Evolutionary conservation across 1,140 invertebrate genomes (phyloP).

Genomic region (Drosophila carrolli): DNA sequence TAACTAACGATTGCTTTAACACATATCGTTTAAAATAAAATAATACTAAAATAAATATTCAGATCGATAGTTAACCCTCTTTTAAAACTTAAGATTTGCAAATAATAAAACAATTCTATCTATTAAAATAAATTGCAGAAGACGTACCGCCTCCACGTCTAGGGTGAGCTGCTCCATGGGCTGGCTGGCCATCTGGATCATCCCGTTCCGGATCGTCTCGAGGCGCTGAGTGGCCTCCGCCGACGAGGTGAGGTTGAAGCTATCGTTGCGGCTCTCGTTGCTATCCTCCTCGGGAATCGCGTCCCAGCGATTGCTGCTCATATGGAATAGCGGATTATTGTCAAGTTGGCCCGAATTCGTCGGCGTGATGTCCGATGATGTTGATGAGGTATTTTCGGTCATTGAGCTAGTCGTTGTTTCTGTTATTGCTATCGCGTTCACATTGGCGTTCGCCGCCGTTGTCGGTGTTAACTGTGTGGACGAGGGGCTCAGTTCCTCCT

Average conservation of each 20-base stretch:
- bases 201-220: conserved; percentile 75
- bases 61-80: no score
- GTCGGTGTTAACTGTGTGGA: conserved; percentile 75
- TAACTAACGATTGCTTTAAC: neutral
- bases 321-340: conserved; percentile 61
- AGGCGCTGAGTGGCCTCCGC: conserved; percentile 66
- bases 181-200: conserved; percentile 57
- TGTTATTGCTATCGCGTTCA: conserved; percentile 36
- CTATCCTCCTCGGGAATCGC: conserved; percentile 77
- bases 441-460: conserved; percentile 58
- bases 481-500: conserved; percentile 53
- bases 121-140: neutral
- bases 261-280: conserved; percentile 61
- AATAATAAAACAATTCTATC: no score
- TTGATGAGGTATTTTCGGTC: conserved; percentile 64
- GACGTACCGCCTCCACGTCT: conserved; percentile 89
- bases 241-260: conserved; percentile 74
- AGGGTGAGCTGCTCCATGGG: conserved; percentile 82
- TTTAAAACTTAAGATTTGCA: no score
- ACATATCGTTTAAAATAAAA: no score
- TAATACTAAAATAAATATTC: no score
- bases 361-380: conserved; percentile 53
- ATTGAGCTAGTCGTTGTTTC: conserved; percentile 58
- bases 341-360: conserved; percentile 70
- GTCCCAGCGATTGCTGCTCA: conserved; percentile 74